Base-by-base conservation (phyloP, 2,113 vertebrate genomes). In the Hiodon alosoides region DNA sequence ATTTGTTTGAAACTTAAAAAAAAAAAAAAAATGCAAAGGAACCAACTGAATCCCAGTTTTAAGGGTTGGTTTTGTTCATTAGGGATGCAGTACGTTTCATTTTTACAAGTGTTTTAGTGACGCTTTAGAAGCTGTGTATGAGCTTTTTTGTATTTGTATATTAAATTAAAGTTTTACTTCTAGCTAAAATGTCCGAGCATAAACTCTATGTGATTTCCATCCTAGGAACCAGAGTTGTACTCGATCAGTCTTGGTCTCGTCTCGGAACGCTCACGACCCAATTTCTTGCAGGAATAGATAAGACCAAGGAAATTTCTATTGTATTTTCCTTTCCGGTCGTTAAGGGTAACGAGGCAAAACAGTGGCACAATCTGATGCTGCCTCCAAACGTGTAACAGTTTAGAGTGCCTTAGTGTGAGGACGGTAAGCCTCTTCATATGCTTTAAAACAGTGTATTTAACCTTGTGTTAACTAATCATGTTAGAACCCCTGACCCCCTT, bases 121-220 rank as follows among this genome's bases (percentile, higher is more conserved):
- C 57, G 69, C 69, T 65, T 59, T 72, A 77, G 69, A 67, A 77
- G 52, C 7, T 62, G 58, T 72, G 11, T 85, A 90, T 86, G 83
- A 81, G 61, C 16, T 88, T 88, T 86, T 88, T 84, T 83, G 88
- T 89, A 90, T 74, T 90, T 67, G 61, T 92, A 88, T 90, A 84
- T 90, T 91, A 86, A 88, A 92, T 91, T 91, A 93, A 92, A 87
- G 81, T 83, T 90, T 88, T 86, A 87, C 91, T 92, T 93, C 88
- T 91, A 91, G 89, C 83, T 90, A 89, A 87, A 88, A 79, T 87
- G 83, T 77, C 82, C 84, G 80, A 80, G 77, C 88, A 83, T 53
- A 57, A 53, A 57, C 59, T 13, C 8, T 64, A 17, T n/a, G 58
- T 72, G 71, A 52, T 61, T 71, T 14, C 31, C 50, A 59, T 4